phyloP scores from a whole-genome alignment of 1,140 invertebrate genomes.

The Ceratitis capitata region DNA sequence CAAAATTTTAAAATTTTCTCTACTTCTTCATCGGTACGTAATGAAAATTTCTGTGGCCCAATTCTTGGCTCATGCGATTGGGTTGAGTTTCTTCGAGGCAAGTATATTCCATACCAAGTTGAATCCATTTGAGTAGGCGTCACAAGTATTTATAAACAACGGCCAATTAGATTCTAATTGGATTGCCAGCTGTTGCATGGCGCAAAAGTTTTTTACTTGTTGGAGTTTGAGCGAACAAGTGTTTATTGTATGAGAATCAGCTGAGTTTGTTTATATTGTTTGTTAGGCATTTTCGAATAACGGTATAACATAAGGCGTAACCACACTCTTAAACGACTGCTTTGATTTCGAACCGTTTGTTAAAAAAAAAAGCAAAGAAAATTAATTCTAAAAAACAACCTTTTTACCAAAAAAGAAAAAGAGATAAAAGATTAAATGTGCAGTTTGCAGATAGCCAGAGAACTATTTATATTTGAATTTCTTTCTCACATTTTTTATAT shows the following conservation, averaged over 20 bases:
- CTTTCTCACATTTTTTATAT: too few species aligned
- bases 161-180: conserved; percentile 8
- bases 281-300: background rate
- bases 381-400: too few species aligned
- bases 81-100: conserved; percentile 23
- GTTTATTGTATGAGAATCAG: background rate
- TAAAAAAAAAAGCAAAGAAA: too few species aligned
- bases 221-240: background rate
- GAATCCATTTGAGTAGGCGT: conserved; percentile 31
- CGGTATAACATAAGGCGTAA: too few species aligned
- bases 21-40: conserved; percentile 14
- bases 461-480: too few species aligned
- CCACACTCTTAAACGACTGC: too few species aligned
- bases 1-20: background rate
- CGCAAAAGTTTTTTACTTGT: too few species aligned
- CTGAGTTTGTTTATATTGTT: background rate
- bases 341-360: too few species aligned
- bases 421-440: too few species aligned
- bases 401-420: too few species aligned
- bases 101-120: conserved; percentile 23
- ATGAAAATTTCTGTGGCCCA: conserved; percentile 34
- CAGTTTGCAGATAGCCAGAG: too few species aligned
- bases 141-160: conserved; percentile 14
- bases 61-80: conserved; percentile 19
- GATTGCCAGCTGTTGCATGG: conserved; percentile 12